Evolutionary conservation across 2,797 vertebrate species (phyloP).

Genomic region (Dallia pectoralis): DNA sequence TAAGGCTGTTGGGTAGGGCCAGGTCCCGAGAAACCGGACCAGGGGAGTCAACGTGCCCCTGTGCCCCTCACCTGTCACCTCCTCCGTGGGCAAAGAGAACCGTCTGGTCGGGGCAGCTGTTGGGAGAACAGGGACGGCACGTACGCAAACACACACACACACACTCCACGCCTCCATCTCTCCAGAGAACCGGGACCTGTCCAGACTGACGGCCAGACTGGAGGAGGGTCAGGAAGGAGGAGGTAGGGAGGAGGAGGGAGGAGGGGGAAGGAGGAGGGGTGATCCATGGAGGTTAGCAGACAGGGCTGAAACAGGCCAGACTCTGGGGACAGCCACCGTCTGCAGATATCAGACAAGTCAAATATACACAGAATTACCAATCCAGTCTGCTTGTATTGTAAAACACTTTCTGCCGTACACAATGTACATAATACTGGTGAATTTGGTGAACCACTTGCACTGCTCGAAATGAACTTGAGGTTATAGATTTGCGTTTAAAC

Average conservation of each 20-base stretch:
- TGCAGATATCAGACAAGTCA: neutral
- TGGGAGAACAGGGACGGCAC: neutral
- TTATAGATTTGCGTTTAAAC: neutral
- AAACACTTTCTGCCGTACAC: neutral
- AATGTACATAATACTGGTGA: neutral
- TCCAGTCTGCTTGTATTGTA: neutral
- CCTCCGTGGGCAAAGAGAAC: neutral
- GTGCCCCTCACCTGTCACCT: neutral
- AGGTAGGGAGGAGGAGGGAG: too few species aligned
- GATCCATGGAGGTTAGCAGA: neutral
- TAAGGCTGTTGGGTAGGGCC: neutral
- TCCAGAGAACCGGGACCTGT: constrained; percentile 32
- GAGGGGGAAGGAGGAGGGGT: too few species aligned
- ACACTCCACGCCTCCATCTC: neutral
- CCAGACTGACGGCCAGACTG: constrained; percentile 14
- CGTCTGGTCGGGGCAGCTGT: neutral
- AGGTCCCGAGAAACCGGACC: neutral
- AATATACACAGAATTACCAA: neutral
- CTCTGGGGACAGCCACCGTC: neutral
- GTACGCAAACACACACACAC: neutral
- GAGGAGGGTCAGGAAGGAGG: neutral
- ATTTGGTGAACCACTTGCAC: neutral
- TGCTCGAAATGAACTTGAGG: neutral
- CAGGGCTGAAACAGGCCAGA: neutral
- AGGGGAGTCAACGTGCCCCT: neutral